Evolutionary conservation across 1,140 invertebrate genomes (phyloP).

Genomic region (Cherax quadricarinatus): DNA sequence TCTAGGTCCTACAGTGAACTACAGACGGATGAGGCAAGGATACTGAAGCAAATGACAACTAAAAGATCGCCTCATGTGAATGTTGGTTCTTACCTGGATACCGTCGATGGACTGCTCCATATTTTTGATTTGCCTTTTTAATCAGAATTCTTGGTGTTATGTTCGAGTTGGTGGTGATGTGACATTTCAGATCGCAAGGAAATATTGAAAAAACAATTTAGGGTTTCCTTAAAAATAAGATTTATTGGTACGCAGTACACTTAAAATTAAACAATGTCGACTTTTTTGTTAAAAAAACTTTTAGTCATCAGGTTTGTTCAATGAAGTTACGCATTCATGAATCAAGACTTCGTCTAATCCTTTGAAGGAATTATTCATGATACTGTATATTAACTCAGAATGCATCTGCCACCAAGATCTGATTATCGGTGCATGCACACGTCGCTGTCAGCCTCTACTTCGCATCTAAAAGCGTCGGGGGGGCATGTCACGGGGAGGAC

Average conservation of each 20-base stretch:
- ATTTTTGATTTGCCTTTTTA: conserved; percentile 56
- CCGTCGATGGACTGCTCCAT: conserved; percentile 59
- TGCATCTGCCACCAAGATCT: conserved; percentile 67
- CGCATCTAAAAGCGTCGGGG: conserved; percentile 72
- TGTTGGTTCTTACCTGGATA: conserved; percentile 68
- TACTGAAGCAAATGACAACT: conserved; percentile 67
- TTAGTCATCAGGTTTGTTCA: conserved; percentile 59
- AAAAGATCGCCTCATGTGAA: conserved; percentile 63
- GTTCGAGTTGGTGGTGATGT: conserved; percentile 33
- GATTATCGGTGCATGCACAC: conserved; percentile 68
- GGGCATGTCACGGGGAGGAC: conserved; percentile 73
- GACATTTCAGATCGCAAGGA: conserved; percentile 50
- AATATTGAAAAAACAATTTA: conserved; percentile 42
- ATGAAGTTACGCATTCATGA: conserved; percentile 48
- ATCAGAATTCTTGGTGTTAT: conserved; percentile 66
- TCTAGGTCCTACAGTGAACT: conserved; percentile 70
- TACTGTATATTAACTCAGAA: conserved; percentile 25
- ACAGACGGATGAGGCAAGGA: conserved; percentile 68
- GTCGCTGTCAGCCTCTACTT: conserved; percentile 69
- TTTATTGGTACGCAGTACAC: conserved; percentile 71
- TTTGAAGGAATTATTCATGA: conserved; percentile 35
- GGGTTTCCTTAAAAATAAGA: conserved; percentile 67
- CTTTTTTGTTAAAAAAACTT: conserved; percentile 29
- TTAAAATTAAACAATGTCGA: conserved; percentile 65
- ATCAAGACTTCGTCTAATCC: conserved; percentile 51